Conservation (phyloP, 2,888 invertebrate genomes). For the Pseudococcus jackbeardsleyi region DNA sequence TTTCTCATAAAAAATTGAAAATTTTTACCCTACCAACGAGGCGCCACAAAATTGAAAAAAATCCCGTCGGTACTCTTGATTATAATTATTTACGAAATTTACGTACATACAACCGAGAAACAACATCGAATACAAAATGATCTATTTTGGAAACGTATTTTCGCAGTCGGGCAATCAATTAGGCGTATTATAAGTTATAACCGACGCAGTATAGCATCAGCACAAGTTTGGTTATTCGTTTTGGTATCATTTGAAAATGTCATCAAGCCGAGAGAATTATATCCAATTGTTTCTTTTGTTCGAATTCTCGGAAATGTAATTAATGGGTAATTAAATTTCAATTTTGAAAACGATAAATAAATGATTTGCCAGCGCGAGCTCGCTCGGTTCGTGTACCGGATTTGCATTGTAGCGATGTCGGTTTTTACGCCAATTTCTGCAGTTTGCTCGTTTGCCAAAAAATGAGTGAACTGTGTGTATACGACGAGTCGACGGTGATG, state of each 20-base stretch:
- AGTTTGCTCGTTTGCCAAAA: constrained; percentile 12
- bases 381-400: not conserved
- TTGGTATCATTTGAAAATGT: constrained; percentile 4
- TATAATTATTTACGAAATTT: no score
- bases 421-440: constrained; percentile 31
- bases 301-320: constrained; percentile 32
- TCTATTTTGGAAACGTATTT: not conserved
- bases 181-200: not conserved
- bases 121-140: not conserved
- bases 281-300: constrained; percentile 49
- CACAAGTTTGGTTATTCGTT: not conserved
- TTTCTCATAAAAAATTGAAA: no score
- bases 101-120: no score
- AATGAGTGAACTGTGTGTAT: not conserved
- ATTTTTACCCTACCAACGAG: no score
- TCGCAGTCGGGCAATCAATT: not conserved
- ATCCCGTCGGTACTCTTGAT: no score
- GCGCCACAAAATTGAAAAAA: no score
- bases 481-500: not conserved
- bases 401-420: constrained; percentile 28
- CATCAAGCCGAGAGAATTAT: constrained; percentile 13
- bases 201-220: not conserved
- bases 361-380: constrained; percentile 12
- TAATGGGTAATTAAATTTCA: constrained; percentile 55
- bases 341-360: constrained; percentile 53